Base-by-base conservation (phyloP, 2,888 invertebrate genomes). In the Erebia ligea region DNA sequence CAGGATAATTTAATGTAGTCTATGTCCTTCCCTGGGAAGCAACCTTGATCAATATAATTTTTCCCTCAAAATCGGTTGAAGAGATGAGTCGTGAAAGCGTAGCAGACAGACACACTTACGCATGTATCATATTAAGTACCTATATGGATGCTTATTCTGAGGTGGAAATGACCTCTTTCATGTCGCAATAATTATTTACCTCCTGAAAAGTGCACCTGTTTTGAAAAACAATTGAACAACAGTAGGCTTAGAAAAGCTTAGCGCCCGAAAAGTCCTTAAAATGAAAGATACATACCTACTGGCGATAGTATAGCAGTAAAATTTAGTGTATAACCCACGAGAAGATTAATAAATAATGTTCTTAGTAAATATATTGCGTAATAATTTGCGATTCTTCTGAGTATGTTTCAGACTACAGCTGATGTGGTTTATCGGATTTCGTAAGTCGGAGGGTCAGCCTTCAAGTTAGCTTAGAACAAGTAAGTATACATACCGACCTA, bases 331-430 rank as follows among this genome's bases (percentile, higher is more conserved):
- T 59, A 61, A 57, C 50, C 64, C 40, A 48, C 21, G 45, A 40
- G 54, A 59, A 50, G 19, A 69, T 64, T 58, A 58, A 58, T 58
- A 69, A 64, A 58, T 64, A 69, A 64, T 17, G 19, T 17, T 57
- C 58, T 34, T 19, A 58, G 50, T 64, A 64, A 58, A 69, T 64
- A 64, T 25, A 25, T 64, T 68, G 57, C 8, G 34, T 45, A 68
- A 62, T 45, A 45, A 10, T 62, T 54, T 13, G 21, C 25, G 50
- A 56, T 61, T 17, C 57, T 48, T 66, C 52, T 50, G 19, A 45
- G 34, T 52, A 15, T 21, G 42, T 62, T 62, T 48, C 62, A 62
- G 13, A 62, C 21, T 45, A 21, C 19, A 45, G 34, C n/a, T 25
- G 25, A 45, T 21, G 62, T 45, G 62, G 62, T 62, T 62, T 45